Percentiles rank a stretch among this genome's conserved stretches.
Evolutionary conservation across 2,888 invertebrate genomes (phyloP).

Genomic region (Agrilus cyanescens): DNA sequence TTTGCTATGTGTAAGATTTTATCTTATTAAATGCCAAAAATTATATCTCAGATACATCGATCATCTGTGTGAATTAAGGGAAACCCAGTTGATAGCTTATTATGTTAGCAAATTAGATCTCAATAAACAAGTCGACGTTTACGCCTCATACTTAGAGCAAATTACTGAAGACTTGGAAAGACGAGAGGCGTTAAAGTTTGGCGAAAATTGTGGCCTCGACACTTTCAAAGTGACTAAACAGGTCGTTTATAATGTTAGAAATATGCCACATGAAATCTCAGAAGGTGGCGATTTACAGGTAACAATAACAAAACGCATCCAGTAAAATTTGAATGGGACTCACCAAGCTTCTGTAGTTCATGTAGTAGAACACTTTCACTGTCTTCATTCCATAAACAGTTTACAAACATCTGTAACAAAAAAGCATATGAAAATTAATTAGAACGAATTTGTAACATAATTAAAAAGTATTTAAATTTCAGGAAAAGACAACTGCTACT

Average conservation of each 20-base stretch:
- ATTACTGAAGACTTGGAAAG: slow-evolving; percentile 55
- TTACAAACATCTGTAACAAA: no score
- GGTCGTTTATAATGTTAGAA: slow-evolving; percentile 67
- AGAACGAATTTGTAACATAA: no score
- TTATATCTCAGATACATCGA: slow-evolving; percentile 44
- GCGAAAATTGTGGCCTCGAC: slow-evolving; percentile 64
- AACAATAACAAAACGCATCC: background rate
- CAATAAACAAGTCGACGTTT: slow-evolving; percentile 45
- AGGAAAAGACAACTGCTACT: slow-evolving; percentile 43
- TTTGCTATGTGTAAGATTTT: slow-evolving; percentile 22
- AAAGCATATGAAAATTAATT: no score
- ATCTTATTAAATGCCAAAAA: background rate
- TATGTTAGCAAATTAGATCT: slow-evolving; percentile 71
- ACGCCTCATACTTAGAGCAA: slow-evolving; percentile 56
- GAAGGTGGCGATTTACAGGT: slow-evolving; percentile 28
- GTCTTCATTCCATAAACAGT: no score
- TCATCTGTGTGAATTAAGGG: slow-evolving; percentile 58
- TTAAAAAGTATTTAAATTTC: slow-evolving; percentile 11
- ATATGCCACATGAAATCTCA: slow-evolving; percentile 31
- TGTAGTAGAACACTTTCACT: no score
- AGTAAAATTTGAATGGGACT: no score
- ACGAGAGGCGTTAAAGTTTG: slow-evolving; percentile 55
- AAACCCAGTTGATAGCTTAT: slow-evolving; percentile 69
- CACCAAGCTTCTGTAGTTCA: no score
- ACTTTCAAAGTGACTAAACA: slow-evolving; percentile 73